Conservation (phyloP, 2,797 vertebrate species). For the Hozukius guyotensis region DNA sequence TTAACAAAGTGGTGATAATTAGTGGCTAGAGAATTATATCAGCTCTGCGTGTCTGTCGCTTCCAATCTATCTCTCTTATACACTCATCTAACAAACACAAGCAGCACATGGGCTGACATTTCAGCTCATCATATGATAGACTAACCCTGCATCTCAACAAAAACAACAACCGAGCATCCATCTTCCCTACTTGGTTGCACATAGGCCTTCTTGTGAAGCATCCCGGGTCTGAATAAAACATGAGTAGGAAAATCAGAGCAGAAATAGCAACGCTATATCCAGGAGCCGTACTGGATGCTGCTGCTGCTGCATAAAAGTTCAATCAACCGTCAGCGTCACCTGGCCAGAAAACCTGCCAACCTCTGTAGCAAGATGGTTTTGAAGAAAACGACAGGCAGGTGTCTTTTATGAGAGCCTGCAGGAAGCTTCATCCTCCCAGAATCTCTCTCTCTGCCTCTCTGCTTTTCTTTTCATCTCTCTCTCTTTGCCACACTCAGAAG, state of each 20-base stretch:
- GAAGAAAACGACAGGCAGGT: constrained; percentile 43
- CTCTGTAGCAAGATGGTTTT: constrained; percentile 29
- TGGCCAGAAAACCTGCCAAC: constrained; percentile 37
- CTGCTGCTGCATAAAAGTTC: constrained; percentile 35
- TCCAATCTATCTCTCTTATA: background rate
- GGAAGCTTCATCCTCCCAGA: constrained; percentile 35
- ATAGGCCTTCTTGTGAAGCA: constrained; percentile 54
- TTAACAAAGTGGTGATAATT: constrained; percentile 53
- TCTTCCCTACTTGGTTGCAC: constrained; percentile 52
- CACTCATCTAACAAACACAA: background rate
- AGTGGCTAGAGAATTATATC: constrained; percentile 42
- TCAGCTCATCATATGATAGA: constrained; percentile 16
- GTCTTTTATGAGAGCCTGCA: constrained; percentile 28
- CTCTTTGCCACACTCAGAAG: constrained; percentile 37
- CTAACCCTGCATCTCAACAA: constrained; percentile 20
- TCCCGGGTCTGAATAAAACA: constrained; percentile 77
- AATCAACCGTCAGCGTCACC: constrained; percentile 46
- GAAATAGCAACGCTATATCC: constrained; percentile 64
- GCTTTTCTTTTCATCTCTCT: constrained; percentile 23
- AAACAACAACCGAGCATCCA: constrained; percentile 26
- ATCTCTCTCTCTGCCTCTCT: constrained; percentile 3
- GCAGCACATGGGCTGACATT: constrained; percentile 9
- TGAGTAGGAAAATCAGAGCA: constrained; percentile 68
- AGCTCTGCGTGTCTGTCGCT: constrained; percentile 9
- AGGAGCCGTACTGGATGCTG: constrained; percentile 36